These are phyloP conservation scores for Thecocarcelia acutangulata DNA, from an alignment of 2,888 invertebrate species.

Conservation along the genomic window DNA sequence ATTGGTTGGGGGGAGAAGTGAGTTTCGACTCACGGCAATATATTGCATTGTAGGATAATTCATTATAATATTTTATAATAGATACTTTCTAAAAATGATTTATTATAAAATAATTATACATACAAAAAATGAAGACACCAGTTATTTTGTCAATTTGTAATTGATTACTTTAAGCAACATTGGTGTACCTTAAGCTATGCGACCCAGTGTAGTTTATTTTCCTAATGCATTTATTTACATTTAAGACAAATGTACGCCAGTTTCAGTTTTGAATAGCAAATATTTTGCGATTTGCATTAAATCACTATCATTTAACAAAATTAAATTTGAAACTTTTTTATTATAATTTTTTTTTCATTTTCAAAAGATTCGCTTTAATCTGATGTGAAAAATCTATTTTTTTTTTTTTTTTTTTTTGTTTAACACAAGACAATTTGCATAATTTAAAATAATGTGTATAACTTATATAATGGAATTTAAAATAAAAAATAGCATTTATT, in stretches of 20 bases:
- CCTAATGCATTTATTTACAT: not conserved
- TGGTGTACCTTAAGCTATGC: not conserved
- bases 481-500: constrained; percentile 45
- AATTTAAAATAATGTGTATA: constrained; percentile 64
- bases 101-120: not conserved
- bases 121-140: no score
- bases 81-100: no score
- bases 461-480: constrained; percentile 56
- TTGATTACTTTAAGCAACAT: not conserved
- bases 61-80: no score
- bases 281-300: constrained; percentile 43
- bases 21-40: no score
- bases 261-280: constrained; percentile 35
- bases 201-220: not conserved
- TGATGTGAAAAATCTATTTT: constrained; percentile 57
- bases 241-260: not conserved
- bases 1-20: no score
- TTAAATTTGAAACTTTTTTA: constrained; percentile 50
- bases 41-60: no score
- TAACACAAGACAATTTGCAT: constrained; percentile 61
- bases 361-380: constrained; percentile 52
- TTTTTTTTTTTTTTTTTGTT: constrained; percentile 25
- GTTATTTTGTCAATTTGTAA: no score
- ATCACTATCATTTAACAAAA: constrained; percentile 56
- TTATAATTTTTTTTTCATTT: constrained; percentile 26